Evolutionary conservation across 2,113 vertebrate species (phyloP), one percentile per base, ranked within the genome.

Genomic region (Felis catus): DNA sequence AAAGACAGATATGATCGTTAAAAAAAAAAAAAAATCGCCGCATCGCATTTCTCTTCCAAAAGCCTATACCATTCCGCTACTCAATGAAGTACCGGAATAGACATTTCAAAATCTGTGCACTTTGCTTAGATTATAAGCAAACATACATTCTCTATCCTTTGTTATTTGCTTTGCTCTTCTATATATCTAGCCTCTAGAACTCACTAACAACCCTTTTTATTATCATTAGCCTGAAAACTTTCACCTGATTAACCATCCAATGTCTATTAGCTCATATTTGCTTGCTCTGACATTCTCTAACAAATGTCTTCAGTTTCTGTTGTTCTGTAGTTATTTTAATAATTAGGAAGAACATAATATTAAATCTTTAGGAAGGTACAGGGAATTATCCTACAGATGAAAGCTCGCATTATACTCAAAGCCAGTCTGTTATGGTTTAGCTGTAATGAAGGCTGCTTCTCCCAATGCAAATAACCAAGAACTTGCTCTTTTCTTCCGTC

Each of bases 321-420:
- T 73, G 39, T 66, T 93, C 25, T 87, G 3, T 55, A 79, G 71
- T 73, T 92, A 45, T 48, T 55, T 89, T 78, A 88, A 29, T 66
- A 92, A 92, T 81, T 96, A 97, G 25, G 65, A 80, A 93, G 6
- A 7, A 45, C 31, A 63, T 76, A 61, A 81, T 21, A 91, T 65
- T 25, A 86, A 51, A 68, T 89, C 8, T 76, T 61, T 73, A 65
- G 66, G 51, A 84, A 83, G 45, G 65, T 84, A 73, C 6, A 78
- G 31, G 31, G 58, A 92, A 87, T 48, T 83, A 21, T 19, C 81
- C 94, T 86, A 31, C 31, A 83, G n/a, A 73, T 51, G 11, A 86
- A 78, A 76, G 7, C 7, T 10, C 48, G 27, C 41, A 55, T 78
- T 95, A 74, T 71, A 76, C 73, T 91, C 80, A 92, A 90, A 96